These are phyloP conservation scores for Drosophila monieri DNA, from an alignment of 2,888 invertebrate genomes.

Conservation along the genomic window DNA sequence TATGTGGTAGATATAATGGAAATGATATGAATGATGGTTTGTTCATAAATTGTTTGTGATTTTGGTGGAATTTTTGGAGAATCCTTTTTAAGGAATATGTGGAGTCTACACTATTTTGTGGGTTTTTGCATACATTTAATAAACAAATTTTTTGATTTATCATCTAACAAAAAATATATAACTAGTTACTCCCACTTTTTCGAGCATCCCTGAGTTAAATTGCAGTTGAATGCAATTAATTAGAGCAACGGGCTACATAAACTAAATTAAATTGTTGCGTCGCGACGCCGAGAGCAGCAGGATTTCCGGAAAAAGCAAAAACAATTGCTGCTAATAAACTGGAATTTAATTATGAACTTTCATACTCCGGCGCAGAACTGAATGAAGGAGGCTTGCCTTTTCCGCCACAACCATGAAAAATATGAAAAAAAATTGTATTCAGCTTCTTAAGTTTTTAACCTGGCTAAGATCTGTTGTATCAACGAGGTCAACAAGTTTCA, in stretches of 20 bases:
- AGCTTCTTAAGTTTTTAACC: conserved; percentile 55
- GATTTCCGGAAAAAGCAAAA: conserved; percentile 4
- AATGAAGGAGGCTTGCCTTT: conserved; percentile 10
- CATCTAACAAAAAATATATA: no score
- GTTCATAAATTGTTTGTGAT: no score
- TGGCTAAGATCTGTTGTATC: conserved; percentile 46
- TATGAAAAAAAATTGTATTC: conserved; percentile 14
- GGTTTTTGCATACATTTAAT: no score
- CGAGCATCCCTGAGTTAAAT: conserved; percentile 25
- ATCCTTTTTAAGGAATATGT: not conserved
- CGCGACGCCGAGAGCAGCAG: conserved; percentile 25
- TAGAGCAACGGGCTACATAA: conserved; percentile 41
- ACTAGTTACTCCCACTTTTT: not conserved
- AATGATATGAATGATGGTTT: not conserved
- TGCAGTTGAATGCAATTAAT: conserved; percentile 54
- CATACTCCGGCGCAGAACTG: conserved; percentile 43
- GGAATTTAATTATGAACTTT: conserved; percentile 82
- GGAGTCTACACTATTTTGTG: no score
- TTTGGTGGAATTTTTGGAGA: not conserved
- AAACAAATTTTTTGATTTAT: no score
- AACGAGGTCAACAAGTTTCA: conserved; percentile 56
- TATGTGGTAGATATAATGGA: not conserved
- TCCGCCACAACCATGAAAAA: not conserved
- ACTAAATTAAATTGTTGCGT: conserved; percentile 53
- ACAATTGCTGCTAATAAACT: conserved; percentile 81